Evolutionary conservation across 2,888 invertebrate genomes (phyloP), one percentile per base, ranked within the genome.

Genomic region (Drosophila barbarae): DNA sequence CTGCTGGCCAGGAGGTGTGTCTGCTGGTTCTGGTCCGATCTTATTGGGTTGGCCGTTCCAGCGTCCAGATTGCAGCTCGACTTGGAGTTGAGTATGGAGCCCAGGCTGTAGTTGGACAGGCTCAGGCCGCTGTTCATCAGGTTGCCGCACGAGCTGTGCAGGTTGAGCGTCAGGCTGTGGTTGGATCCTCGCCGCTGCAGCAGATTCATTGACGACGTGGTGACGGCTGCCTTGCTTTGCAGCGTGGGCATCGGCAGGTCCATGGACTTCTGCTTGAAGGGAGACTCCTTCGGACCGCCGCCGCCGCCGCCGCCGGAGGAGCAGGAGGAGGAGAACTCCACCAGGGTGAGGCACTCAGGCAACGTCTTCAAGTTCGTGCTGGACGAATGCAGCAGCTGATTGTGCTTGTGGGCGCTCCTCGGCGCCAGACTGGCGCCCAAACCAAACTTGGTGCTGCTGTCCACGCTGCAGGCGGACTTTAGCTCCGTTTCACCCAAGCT

Each of bases 341-440:
- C 93, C 7, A 94, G 90, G 0, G 93, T 93, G 72, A 93, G 92
- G 1, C 93, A 92, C 90, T 94, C 94, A 0, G 94, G 94, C 39
- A 94, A 85, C 0, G 94, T 94, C 88, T 94, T 94, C 41, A 94
- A 88, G 76, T 94, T 94, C 34, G 93, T 93, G 79, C 93, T 93
- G 1, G 93, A 93, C 8, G 86, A 78, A 49, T 87, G 87, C 58
- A 87, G 57, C 51, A 87, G 38, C 2, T 85, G 86, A 71, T 85
- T 87, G 28, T 81, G 83, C 63, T 87, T 87, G 65, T 87, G 87
- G 5, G 78, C 77, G 32, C 76, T 75, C 7, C 84, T 73, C 1
- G 84, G 80, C 2, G 80, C 74, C 55, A 82, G 38, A 7, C 51
- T 77, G 8, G 76, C 73, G 6, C 80, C 81, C 36, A 80, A 23